Evolutionary conservation across 2,113 vertebrate species (phyloP).

Genomic region (Epinephelus fuscoguttatus): DNA sequence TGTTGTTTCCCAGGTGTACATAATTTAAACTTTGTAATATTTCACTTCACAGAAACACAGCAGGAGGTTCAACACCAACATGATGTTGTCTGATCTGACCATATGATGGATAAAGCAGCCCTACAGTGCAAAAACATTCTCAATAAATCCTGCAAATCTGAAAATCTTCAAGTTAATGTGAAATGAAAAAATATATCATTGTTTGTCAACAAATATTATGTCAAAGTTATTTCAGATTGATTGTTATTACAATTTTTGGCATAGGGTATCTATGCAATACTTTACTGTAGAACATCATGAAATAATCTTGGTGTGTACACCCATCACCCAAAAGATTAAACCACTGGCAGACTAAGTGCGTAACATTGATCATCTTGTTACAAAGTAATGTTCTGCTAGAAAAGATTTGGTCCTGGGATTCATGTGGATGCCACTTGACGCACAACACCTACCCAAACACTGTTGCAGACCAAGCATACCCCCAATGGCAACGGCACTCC

Average conservation of each 20-base stretch:
- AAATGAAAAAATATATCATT: not conserved
- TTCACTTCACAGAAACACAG: slow-evolving; percentile 8
- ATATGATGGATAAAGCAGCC: slow-evolving; percentile 10
- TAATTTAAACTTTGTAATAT: slow-evolving; percentile 22
- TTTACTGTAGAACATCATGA: no score
- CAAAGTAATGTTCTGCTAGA: no score
- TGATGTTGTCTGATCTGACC: slow-evolving; percentile 31
- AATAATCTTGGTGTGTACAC: no score
- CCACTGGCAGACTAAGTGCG: no score
- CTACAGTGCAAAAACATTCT: not conserved
- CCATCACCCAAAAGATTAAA: no score
- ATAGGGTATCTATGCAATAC: no score
- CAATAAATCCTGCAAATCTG: not conserved
- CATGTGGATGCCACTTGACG: no score
- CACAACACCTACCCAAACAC: no score
- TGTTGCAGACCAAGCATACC: no score
- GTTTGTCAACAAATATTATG: not conserved
- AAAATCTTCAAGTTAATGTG: not conserved
- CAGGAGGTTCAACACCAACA: not conserved
- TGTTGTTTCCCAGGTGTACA: slow-evolving; percentile 6
- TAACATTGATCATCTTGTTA: no score
- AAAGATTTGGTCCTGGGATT: no score
- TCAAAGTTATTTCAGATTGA: not conserved
- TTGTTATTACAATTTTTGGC: not conserved
- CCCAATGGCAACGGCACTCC: no score